Conservation (phyloP, 2,113 vertebrate species). For the Menura novaehollandiae region DNA sequence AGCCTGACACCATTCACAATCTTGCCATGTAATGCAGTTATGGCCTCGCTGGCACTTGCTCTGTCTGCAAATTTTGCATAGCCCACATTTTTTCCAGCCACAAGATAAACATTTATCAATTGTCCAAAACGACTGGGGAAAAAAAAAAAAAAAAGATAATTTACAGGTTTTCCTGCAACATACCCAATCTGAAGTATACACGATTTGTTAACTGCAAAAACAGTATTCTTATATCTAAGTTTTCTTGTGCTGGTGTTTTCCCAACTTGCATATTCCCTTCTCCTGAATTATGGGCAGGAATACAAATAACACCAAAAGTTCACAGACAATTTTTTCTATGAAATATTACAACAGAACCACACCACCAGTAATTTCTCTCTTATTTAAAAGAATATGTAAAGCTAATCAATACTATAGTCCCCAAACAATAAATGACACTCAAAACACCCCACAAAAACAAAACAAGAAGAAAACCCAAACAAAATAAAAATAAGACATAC, state of each 20-base stretch:
- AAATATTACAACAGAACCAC: neutral
- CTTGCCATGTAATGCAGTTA: slow-evolving; percentile 84
- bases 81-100: slow-evolving; percentile 90
- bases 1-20: slow-evolving; percentile 91
- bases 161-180: neutral
- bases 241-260: neutral
- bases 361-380: neutral
- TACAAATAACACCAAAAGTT: neutral
- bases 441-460: neutral
- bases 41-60: slow-evolving; percentile 87
- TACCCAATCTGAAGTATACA: neutral
- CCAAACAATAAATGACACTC: neutral
- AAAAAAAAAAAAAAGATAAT: neutral
- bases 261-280: neutral
- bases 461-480: neutral
- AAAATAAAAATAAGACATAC: neutral
- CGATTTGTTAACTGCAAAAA: neutral
- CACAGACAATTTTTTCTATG: neutral
- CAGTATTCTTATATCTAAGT: neutral
- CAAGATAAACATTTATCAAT: slow-evolving; percentile 89
- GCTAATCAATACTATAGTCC: neutral
- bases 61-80: slow-evolving; percentile 93
- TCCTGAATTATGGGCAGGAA: neutral
- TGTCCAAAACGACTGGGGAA: slow-evolving; percentile 84
- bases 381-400: neutral